Percentiles rank a stretch among this genome's conserved stretches.
Conservation (phyloP, 2,797 vertebrate species). For the Aphelocoma californica region DNA sequence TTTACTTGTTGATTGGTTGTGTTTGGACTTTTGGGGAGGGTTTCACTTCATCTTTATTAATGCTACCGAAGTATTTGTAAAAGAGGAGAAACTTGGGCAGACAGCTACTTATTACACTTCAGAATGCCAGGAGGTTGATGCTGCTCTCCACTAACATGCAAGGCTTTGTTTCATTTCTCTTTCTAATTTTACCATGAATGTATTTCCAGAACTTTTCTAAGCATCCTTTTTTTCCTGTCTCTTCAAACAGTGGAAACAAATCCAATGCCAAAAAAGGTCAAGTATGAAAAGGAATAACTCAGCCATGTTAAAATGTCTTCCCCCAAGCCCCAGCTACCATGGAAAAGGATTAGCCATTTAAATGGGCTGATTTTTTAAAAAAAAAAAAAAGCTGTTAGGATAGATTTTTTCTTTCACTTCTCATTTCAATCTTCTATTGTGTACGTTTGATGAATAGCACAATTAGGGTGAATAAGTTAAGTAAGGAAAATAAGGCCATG, state of each 20-base stretch:
- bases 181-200: background rate
- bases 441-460: background rate
- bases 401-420: background rate
- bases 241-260: background rate
- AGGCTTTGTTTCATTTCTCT: background rate
- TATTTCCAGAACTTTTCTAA: background rate
- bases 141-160: background rate
- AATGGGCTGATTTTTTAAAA: background rate
- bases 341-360: background rate
- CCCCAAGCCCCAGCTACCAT: background rate
- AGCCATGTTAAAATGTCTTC: background rate
- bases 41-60: background rate
- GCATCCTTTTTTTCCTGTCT: background rate
- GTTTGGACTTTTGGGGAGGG: background rate
- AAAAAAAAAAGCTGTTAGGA: background rate
- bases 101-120: background rate
- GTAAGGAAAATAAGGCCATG: background rate
- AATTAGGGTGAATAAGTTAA: conserved; percentile 30
- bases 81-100: background rate
- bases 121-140: background rate
- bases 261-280: background rate
- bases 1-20: background rate
- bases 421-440: background rate
- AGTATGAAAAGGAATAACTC: background rate
- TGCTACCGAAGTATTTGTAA: background rate